Conservation (phyloP, 2,797 vertebrate species). For the Acanthis flammea region DNA sequence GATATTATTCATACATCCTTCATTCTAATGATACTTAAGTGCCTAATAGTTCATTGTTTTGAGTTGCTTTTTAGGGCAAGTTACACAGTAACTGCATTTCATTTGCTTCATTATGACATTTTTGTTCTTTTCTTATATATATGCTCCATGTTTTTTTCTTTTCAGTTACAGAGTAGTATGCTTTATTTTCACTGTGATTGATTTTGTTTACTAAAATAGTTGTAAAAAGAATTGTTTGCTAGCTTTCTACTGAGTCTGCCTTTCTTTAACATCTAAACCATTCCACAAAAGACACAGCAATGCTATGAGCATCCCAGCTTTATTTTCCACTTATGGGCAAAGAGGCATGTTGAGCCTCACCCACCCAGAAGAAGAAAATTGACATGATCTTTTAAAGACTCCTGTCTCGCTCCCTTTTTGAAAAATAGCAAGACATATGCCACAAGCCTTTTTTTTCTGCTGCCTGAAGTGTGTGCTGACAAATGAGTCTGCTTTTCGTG, state of each 20-base stretch:
- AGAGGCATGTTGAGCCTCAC: neutral
- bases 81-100: neutral
- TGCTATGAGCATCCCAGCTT: neutral
- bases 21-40: neutral
- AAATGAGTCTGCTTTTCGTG: neutral
- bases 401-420: neutral
- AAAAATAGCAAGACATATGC: conserved; percentile 31
- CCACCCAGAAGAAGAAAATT: conserved; percentile 11
- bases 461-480: neutral
- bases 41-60: neutral
- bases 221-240: neutral
- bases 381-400: conserved; percentile 5
- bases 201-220: neutral
- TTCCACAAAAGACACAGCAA: neutral
- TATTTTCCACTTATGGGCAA: neutral
- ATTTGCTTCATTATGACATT: neutral
- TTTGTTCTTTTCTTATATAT: neutral
- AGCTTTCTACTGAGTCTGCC: neutral
- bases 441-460: neutral
- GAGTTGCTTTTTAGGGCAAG: neutral
- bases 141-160: neutral
- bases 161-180: neutral
- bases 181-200: neutral
- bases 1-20: neutral
- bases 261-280: neutral